Evolutionary conservation across 2,113 vertebrate genomes (phyloP).

Genomic region (Perca flavescens): DNA sequence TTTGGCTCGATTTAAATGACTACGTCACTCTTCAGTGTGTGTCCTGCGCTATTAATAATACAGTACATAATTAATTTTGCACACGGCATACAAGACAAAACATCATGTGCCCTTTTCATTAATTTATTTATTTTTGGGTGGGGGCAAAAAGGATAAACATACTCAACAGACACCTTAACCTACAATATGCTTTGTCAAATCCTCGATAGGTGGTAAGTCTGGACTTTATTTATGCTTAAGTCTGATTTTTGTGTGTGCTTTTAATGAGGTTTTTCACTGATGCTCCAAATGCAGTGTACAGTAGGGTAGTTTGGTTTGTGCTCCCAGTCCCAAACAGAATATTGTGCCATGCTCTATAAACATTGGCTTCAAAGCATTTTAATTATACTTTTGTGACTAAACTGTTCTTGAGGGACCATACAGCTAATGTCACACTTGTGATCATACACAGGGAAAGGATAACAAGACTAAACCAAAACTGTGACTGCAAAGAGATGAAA

Average conservation of each 20-base stretch:
- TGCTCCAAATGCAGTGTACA: slow-evolving; percentile 5
- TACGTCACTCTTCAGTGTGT: neutral
- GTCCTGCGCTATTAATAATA: neutral
- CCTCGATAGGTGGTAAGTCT: neutral
- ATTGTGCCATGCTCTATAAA: slow-evolving; percentile 53
- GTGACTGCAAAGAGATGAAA: slow-evolving; percentile 1
- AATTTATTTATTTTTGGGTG: neutral
- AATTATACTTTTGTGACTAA: slow-evolving; percentile 65
- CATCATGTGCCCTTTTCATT: neutral
- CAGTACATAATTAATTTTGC: neutral
- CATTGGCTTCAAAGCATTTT: slow-evolving; percentile 49
- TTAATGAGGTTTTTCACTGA: slow-evolving; percentile 27
- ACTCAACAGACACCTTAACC: neutral
- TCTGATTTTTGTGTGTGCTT: slow-evolving; percentile 13
- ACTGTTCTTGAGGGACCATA: slow-evolving; percentile 29
- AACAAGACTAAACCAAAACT: slow-evolving; percentile 35
- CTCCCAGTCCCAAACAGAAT: slow-evolving; percentile 72
- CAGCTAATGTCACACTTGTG: slow-evolving; percentile 13
- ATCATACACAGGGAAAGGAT: neutral
- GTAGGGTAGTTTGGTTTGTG: slow-evolving; percentile 31
- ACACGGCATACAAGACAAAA: neutral
- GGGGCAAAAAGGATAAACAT: neutral
- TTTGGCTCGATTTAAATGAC: neutral
- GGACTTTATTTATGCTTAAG: neutral
- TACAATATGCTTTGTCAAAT: neutral